phyloP scores from a whole-genome alignment of 2,888 invertebrate species.

The Hypomecis atomaria region DNA sequence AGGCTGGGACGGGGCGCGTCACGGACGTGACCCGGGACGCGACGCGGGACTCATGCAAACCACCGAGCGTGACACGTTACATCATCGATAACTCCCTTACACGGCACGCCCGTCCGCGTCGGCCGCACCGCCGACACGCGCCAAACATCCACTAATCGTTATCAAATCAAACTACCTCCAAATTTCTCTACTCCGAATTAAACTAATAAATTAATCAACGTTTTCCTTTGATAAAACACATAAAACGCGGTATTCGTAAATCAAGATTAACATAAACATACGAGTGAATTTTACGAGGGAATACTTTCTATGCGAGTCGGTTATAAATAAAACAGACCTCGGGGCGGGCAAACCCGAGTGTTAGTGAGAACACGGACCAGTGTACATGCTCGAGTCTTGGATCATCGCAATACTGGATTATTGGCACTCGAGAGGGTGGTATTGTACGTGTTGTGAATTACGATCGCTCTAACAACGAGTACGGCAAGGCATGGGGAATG shows the following conservation, averaged over 20 bases:
- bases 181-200: constrained; percentile 36
- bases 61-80: constrained; percentile 45
- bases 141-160: constrained; percentile 33
- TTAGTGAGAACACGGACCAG: constrained; percentile 52
- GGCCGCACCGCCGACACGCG: background rate
- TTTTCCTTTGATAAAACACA: constrained; percentile 44
- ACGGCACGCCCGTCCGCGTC: background rate
- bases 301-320: constrained; percentile 48
- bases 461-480: background rate
- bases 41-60: constrained; percentile 58
- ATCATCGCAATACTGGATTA: constrained; percentile 38
- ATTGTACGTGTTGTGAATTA: constrained; percentile 14
- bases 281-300: constrained; percentile 44
- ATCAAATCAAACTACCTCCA: constrained; percentile 31
- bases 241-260: constrained; percentile 53
- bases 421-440: constrained; percentile 52
- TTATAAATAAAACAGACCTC: constrained; percentile 43
- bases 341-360: constrained; percentile 52
- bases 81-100: constrained; percentile 1
- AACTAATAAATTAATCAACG: constrained; percentile 45
- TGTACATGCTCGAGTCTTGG: constrained; percentile 50
- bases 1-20: constrained; percentile 6
- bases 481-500: constrained; percentile 10
- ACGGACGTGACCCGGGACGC: constrained; percentile 34
- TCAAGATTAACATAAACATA: constrained; percentile 46